phyloP scores from a whole-genome alignment of 2,797 vertebrate species.

The Pipistrellus pipistrellus region DNA sequence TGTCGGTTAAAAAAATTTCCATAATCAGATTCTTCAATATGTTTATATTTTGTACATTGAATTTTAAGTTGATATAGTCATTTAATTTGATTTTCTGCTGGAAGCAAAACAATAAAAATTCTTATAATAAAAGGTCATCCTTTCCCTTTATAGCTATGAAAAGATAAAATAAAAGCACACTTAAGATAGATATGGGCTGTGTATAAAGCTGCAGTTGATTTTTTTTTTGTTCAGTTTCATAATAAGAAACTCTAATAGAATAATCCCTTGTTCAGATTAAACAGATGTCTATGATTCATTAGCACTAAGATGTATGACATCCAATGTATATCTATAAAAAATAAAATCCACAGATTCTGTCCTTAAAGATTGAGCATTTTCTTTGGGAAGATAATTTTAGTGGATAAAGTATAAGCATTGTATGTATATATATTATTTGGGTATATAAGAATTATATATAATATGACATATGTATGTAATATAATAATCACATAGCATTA shows the following conservation, averaged over 20 bases:
- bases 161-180: neutral
- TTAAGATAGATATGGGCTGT: neutral
- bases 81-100: neutral
- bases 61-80: neutral
- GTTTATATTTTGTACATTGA: neutral
- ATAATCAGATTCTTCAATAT: neutral
- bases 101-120: neutral
- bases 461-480: neutral
- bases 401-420: neutral
- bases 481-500: neutral
- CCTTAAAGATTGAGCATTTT: neutral
- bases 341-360: neutral
- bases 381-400: neutral
- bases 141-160: neutral
- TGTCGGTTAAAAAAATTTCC: neutral
- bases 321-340: neutral
- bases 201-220: neutral
- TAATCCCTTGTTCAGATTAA: neutral
- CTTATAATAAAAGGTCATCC: neutral
- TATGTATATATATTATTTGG: neutral
- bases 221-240: neutral
- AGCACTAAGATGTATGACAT: neutral
- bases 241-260: neutral
- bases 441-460: neutral
- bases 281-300: neutral